These are phyloP conservation scores for Hymenopus coronatus DNA, from an alignment of 2,888 invertebrate species.

Conservation along the genomic window DNA sequence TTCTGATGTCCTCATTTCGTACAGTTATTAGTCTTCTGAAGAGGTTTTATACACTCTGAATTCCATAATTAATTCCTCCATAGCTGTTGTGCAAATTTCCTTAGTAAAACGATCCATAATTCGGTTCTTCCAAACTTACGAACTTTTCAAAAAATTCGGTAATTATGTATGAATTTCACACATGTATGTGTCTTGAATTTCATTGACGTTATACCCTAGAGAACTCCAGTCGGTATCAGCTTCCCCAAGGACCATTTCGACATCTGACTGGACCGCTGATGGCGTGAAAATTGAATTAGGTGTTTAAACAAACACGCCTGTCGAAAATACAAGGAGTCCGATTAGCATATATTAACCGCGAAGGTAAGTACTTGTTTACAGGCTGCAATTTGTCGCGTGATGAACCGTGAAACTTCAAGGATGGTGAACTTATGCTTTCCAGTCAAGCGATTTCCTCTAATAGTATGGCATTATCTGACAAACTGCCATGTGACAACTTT, in stretches of 20 bases:
- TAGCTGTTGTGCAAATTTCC: too few species aligned
- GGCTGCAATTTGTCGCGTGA: not conserved
- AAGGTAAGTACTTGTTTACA: not conserved
- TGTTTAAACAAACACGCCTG: not conserved
- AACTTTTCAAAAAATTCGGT: too few species aligned
- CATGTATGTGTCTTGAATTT: too few species aligned
- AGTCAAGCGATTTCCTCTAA: not conserved
- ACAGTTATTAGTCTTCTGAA: too few species aligned
- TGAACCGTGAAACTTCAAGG: not conserved
- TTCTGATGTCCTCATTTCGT: too few species aligned
- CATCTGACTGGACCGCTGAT: not conserved
- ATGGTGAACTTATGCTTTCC: not conserved
- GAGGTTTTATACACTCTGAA: too few species aligned
- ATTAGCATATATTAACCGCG: not conserved
- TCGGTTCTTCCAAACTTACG: too few species aligned
- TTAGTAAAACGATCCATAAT: too few species aligned
- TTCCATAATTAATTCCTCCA: too few species aligned
- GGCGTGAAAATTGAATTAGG: not conserved
- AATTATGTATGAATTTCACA: too few species aligned
- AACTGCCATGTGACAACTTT: not conserved
- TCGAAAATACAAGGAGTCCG: not conserved
- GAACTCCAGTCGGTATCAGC: too few species aligned
- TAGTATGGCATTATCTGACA: not conserved
- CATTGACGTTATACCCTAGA: too few species aligned
- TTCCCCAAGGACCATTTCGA: not conserved